These are phyloP conservation scores for Amyelois transitella DNA, from an alignment of 1,140 invertebrate species.

Conservation along the genomic window DNA sequence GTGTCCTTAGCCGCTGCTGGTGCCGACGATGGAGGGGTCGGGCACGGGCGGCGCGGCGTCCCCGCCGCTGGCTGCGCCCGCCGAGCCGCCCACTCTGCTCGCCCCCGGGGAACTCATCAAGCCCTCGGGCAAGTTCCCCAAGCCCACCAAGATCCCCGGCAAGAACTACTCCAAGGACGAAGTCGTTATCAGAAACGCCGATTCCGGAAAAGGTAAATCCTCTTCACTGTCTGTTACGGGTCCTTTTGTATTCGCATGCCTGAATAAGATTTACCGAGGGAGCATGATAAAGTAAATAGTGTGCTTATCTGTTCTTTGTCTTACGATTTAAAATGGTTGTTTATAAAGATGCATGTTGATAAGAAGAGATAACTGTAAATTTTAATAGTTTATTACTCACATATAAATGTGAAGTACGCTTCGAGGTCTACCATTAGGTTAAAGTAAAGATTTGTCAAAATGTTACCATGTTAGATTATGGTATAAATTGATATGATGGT, in stretches of 20 bases:
- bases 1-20: slow-evolving; percentile 46
- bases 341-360: slow-evolving; percentile 25
- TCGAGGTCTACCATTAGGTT: not conserved
- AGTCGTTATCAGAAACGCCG: slow-evolving; percentile 93
- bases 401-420: slow-evolving; percentile 1
- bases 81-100: slow-evolving; percentile 76
- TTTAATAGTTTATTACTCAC: not conserved
- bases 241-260: slow-evolving; percentile 1
- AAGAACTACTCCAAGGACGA: slow-evolving; percentile 96
- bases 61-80: slow-evolving; percentile 64
- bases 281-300: slow-evolving; percentile 32
- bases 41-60: slow-evolving; percentile 59
- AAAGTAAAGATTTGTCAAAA: not conserved
- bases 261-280: slow-evolving; percentile 2
- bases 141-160: slow-evolving; percentile 91
- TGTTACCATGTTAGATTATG: not conserved
- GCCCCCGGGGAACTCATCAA: slow-evolving; percentile 89
- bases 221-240: not conserved
- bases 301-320: slow-evolving; percentile 27
- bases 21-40: slow-evolving; percentile 65
- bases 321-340: slow-evolving; percentile 18
- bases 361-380: slow-evolving; percentile 8
- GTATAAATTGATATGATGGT: too few relatives aligned
- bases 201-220: slow-evolving; percentile 92
- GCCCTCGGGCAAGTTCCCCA: slow-evolving; percentile 89